Conservation (phyloP, 2,888 invertebrate species). For the Mactromeris polynyma region DNA sequence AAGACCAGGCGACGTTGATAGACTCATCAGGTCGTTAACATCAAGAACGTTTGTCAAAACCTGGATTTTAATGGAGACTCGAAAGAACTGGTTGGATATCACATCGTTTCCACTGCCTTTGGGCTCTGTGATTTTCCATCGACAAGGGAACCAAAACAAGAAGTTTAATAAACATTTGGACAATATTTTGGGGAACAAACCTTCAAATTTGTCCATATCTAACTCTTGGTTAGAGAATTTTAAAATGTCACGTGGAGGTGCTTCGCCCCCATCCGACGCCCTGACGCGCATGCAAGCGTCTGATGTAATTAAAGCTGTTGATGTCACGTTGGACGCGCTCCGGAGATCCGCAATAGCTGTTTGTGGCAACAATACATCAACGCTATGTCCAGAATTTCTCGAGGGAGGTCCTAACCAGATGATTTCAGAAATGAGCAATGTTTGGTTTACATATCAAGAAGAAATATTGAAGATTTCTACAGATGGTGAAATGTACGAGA, state of each 20-base stretch:
- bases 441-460: constrained; percentile 60
- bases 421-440: constrained; percentile 54
- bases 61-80: constrained; percentile 68
- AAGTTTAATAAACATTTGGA: constrained; percentile 57
- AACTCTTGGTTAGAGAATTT: constrained; percentile 64
- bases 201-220: neutral
- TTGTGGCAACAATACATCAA: constrained; percentile 64
- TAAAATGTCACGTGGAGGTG: constrained; percentile 25
- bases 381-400: constrained; percentile 72
- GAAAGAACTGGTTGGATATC: constrained; percentile 57
- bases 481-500: constrained; percentile 28
- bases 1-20: constrained; percentile 51
- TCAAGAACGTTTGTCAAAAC: constrained; percentile 59
- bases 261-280: constrained; percentile 15
- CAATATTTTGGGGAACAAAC: neutral
- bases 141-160: constrained; percentile 59
- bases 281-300: constrained; percentile 63
- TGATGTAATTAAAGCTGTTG: constrained; percentile 73
- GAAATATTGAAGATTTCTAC: constrained; percentile 44
- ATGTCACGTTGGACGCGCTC: constrained; percentile 74
- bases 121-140: constrained; percentile 66
- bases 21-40: constrained; percentile 61
- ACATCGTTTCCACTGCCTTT: constrained; percentile 59
- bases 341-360: constrained; percentile 59
- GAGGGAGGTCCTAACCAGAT: constrained; percentile 44